phyloP scores from a whole-genome alignment of 1,140 invertebrate species.

The Heliconius eleuchia region DNA sequence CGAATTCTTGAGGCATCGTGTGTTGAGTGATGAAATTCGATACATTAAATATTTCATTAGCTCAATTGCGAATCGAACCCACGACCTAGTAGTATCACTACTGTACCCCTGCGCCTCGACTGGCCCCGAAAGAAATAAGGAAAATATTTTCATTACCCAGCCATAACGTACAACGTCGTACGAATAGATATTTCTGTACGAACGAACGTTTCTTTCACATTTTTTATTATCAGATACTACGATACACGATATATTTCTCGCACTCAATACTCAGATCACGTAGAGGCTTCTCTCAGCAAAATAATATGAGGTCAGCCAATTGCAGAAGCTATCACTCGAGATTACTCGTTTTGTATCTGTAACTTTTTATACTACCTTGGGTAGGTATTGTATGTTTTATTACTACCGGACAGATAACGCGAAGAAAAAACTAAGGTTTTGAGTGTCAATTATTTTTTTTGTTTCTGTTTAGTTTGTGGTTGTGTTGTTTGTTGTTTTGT shows the following conservation, averaged over 20 bases:
- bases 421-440: background rate
- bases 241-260: conserved; percentile 21
- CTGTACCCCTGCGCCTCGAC: too few relatives aligned
- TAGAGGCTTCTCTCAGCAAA: conserved; percentile 27
- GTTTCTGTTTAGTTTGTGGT: background rate
- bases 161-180: background rate
- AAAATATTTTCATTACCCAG: background rate
- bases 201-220: conserved; percentile 21
- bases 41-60: too few relatives aligned
- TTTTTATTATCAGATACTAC: conserved; percentile 29
- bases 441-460: background rate
- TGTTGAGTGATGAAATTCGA: too few relatives aligned
- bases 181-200: background rate
- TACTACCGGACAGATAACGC: background rate
- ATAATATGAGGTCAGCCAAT: conserved; percentile 38
- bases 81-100: too few relatives aligned
- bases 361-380: background rate
- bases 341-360: conserved; percentile 34
- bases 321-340: conserved; percentile 24
- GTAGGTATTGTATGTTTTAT: background rate
- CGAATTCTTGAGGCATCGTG: too few relatives aligned
- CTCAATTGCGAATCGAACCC: too few relatives aligned
- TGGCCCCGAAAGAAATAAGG: background rate
- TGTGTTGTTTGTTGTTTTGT: background rate
- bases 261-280: conserved; percentile 26